These are phyloP conservation scores for Poeciliopsis retropinna DNA, from an alignment of 2,113 vertebrate genomes.

Conservation along the genomic window DNA sequence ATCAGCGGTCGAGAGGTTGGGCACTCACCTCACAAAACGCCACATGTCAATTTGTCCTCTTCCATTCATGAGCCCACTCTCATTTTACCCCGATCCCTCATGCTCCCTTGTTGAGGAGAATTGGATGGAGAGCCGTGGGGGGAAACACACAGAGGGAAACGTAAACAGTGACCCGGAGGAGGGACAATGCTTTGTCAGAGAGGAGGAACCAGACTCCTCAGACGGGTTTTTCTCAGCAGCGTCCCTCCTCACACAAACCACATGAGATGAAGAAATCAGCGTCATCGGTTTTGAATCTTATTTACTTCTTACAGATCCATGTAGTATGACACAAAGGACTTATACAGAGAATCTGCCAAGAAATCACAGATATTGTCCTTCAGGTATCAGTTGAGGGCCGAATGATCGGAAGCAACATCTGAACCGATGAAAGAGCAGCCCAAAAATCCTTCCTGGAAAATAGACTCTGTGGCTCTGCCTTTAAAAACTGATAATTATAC, in stretches of 20 bases:
- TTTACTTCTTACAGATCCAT: not conserved
- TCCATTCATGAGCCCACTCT: constrained; percentile 70
- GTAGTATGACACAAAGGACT: not conserved
- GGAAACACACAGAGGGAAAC: constrained; percentile 71
- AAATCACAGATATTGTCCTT: not conserved
- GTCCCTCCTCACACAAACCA: not conserved
- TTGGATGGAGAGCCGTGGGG: constrained; percentile 71
- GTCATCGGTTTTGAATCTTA: not conserved
- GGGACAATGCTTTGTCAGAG: constrained; percentile 46
- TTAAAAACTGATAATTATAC: not conserved
- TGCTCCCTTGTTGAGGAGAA: constrained; percentile 68
- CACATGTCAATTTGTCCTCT: constrained; percentile 81
- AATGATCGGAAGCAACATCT: not conserved
- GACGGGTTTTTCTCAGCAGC: constrained; percentile 28
- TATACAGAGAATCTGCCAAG: not conserved
- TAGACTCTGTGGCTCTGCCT: not conserved
- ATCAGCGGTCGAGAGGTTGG: constrained; percentile 79
- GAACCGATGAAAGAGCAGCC: not conserved
- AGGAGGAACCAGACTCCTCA: constrained; percentile 30
- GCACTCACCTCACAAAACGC: constrained; percentile 77
- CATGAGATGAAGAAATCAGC: not conserved
- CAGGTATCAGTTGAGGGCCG: not conserved
- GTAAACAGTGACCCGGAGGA: constrained; percentile 66
- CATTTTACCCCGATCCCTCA: constrained; percentile 53
- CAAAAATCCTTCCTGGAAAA: not conserved